These are phyloP conservation scores for Alces alces DNA, from an alignment of 2,113 vertebrate genomes.

Conservation along the genomic window DNA sequence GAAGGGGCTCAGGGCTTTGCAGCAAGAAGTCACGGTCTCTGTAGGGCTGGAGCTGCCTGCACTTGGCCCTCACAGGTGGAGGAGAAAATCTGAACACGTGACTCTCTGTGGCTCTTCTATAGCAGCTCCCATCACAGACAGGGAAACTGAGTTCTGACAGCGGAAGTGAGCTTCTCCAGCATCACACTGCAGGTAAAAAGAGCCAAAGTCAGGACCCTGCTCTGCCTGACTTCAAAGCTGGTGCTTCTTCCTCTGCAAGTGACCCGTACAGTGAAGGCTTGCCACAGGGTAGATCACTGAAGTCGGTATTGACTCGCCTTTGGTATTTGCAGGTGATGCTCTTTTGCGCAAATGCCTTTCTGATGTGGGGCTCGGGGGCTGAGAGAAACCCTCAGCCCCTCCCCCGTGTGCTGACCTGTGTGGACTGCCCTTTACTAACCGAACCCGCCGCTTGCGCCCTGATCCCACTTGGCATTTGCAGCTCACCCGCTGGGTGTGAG, in stretches of 20 bases:
- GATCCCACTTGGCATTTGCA: background rate
- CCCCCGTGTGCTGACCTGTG: background rate
- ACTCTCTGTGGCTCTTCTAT: rapidly evolving
- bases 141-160: background rate
- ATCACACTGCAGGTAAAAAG: too few species aligned
- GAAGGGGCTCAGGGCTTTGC: background rate
- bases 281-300: background rate
- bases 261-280: background rate
- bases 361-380: background rate
- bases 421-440: background rate
- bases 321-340: background rate
- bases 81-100: background rate
- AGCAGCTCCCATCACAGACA: too few species aligned
- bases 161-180: background rate
- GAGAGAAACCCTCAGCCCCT: background rate
- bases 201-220: background rate
- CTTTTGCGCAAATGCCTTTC: background rate
- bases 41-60: background rate
- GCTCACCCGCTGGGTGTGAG: background rate
- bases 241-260: background rate
- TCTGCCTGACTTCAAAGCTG: background rate
- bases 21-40: background rate
- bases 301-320: background rate
- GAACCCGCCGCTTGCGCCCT: rapidly evolving
- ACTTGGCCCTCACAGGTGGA: background rate